A percentile compares a stretch with the other conserved stretches of the same genome.
Evolutionary conservation across 2,888 invertebrate genomes (phyloP).

Genomic region (Caenorhabditis becei): DNA sequence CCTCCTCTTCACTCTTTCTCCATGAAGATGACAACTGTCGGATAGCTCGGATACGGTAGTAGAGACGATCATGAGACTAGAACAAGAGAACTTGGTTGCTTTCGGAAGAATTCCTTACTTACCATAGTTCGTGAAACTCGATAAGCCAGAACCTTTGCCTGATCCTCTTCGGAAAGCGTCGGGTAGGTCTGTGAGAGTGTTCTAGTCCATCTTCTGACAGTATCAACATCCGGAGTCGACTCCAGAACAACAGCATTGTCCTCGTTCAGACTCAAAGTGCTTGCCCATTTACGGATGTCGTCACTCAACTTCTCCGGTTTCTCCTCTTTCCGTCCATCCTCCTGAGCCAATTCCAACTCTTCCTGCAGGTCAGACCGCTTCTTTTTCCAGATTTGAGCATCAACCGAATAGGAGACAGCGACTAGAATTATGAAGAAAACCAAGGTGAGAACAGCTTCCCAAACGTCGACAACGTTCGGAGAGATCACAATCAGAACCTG

Average conservation of each 20-base stretch:
- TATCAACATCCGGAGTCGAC: constrained; percentile 53
- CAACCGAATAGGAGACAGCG: constrained; percentile 84
- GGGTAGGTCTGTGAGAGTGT: constrained; percentile 71
- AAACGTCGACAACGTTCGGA: constrained; percentile 79
- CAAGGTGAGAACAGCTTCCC: constrained; percentile 85
- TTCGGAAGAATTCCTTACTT: constrained; percentile 73
- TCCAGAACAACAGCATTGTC: constrained; percentile 50
- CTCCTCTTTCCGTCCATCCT: constrained; percentile 38
- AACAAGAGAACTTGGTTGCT: constrained; percentile 20
- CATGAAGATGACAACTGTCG: constrained; percentile 70
- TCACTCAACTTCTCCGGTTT: constrained; percentile 51
- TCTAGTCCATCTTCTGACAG: constrained; percentile 64
- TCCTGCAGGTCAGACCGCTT: constrained; percentile 48
- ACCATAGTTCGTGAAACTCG: constrained; percentile 84
- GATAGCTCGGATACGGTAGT: constrained; percentile 85
- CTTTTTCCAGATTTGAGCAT: constrained; percentile 81
- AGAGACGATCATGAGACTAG: constrained; percentile 83
- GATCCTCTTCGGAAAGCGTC: constrained; percentile 69
- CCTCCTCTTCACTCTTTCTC: constrained; percentile 67
- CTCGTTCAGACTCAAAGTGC: constrained; percentile 37
- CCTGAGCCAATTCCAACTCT: constrained; percentile 58
- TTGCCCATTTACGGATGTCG: constrained; percentile 64
- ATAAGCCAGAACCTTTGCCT: constrained; percentile 84
- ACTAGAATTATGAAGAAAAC: constrained; percentile 85
- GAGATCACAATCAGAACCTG: constrained; percentile 67